These are phyloP conservation scores for Stigmatopora nigra DNA, from an alignment of 2,113 vertebrate species.

Conservation along the genomic window DNA sequence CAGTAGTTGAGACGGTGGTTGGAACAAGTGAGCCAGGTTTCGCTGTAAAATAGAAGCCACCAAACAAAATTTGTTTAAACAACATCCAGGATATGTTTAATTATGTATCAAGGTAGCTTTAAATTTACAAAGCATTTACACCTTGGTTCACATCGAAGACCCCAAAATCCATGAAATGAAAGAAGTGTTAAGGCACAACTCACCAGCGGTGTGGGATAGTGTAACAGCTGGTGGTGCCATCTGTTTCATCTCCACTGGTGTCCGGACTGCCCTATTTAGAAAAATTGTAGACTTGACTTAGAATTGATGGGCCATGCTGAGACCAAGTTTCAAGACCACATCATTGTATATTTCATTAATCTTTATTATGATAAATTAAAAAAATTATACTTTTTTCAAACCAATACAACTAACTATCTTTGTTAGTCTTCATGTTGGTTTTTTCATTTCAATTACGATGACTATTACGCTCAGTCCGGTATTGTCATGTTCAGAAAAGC, in stretches of 20 bases:
- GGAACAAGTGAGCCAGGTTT: constrained; percentile 19
- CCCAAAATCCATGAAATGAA: background rate
- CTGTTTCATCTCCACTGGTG: constrained; percentile 61
- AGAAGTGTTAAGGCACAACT: constrained; percentile 26
- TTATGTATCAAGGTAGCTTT: no score
- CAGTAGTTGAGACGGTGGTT: constrained; percentile 40
- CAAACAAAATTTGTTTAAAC: background rate
- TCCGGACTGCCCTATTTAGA: constrained; percentile 62
- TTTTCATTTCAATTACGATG: background rate
- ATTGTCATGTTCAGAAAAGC: constrained; percentile 70
- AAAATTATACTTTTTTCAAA: no score
- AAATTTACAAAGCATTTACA: no score
- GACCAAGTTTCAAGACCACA: constrained; percentile 15
- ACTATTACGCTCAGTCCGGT: constrained; percentile 53
- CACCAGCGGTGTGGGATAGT: constrained; percentile 50
- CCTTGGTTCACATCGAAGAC: background rate
- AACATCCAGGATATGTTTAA: no score
- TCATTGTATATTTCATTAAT: constrained; percentile 32
- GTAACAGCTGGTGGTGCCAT: constrained; percentile 31
- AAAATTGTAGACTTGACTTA: constrained; percentile 57
- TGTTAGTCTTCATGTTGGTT: constrained; percentile 15
- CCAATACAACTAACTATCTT: constrained; percentile 1
- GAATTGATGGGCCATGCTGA: constrained; percentile 27
- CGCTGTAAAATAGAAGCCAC: background rate
- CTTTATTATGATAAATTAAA: no score